phyloP scores from a whole-genome alignment of 2,888 invertebrate genomes.

The Synanthedon vespiformis region DNA sequence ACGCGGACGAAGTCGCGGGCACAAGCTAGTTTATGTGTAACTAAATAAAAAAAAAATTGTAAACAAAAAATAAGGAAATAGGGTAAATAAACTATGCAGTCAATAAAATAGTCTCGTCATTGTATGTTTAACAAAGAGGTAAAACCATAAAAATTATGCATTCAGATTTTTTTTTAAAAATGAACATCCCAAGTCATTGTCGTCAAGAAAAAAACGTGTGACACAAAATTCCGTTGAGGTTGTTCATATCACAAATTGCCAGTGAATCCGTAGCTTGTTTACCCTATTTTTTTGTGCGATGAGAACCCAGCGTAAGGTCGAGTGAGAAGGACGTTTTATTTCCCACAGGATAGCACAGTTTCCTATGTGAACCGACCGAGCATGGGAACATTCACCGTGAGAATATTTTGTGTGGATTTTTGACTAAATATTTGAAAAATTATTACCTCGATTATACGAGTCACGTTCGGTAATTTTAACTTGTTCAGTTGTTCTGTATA shows the following conservation, averaged over 20 bases:
- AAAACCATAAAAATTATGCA: too few relatives aligned
- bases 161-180: too few relatives aligned
- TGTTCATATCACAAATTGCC: neutral
- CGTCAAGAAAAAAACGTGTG: neutral
- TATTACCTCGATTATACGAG: neutral
- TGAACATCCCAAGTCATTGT: too few relatives aligned
- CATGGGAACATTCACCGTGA: neutral
- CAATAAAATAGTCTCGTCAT: too few relatives aligned
- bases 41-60: too few relatives aligned
- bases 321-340: constrained; percentile 17
- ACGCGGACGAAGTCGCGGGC: too few relatives aligned
- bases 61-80: too few relatives aligned
- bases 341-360: constrained; percentile 14
- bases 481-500: too few relatives aligned
- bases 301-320: constrained; percentile 11
- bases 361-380: constrained; percentile 13
- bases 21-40: too few relatives aligned
- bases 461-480: too few relatives aligned
- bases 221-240: neutral
- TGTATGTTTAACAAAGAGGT: too few relatives aligned
- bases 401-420: neutral
- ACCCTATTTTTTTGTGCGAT: neutral
- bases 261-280: neutral
- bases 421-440: neutral
- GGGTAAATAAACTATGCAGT: too few relatives aligned